Evolutionary conservation across 2,113 vertebrate species (phyloP), one percentile per base, ranked within the genome.

Genomic region (Crotalus helleri): DNA sequence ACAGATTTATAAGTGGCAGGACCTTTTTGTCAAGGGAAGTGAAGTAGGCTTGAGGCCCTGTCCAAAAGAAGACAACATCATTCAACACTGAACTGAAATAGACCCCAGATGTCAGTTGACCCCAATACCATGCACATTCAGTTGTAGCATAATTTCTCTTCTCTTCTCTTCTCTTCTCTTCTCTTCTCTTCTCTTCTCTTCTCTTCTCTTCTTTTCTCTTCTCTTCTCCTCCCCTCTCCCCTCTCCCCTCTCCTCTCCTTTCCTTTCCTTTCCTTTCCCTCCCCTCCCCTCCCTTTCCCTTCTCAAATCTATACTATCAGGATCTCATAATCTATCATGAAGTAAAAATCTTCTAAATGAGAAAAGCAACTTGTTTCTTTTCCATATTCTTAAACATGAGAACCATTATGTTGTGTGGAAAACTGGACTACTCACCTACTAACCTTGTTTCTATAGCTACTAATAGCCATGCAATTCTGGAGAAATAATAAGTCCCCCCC

Each of bases 401-500:
- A 44, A 94, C 94, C 0, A 0, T 29, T 74, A 64, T 26, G 89
- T 92, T 96, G 81, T 90, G 61, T 94, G 91, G 86, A 91, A 85
- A 95, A 94, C 39, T 81, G 89, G 92, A 89, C 91, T 17, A 95
- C 94, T 95, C 91, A 90, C 92, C 95, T 91, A 91, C 92, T 85
- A 95, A 90, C 95, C 95, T 95, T 94, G 97, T 98, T 97, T 96
- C 97, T 97, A 94, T 97, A 96, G 97, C 96, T 97, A 98, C 97
- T 97, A 97, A 97, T 97, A 97, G 97, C 94, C 94, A 95, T 92
- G 96, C 95, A 95, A 88, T 88, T 93, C 95, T 96, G 8, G 92
- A 96, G 53, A 92, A 49, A 24, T 95, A 96, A 97, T 95, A 96
- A 96, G 85, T 93, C 96, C 85, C 95, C 92, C 88, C 90, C 93